Percentiles rank a stretch among this genome's conserved stretches.
These are phyloP conservation scores for Yponomeuta evonymella DNA, from an alignment of 2,888 invertebrate species.

Conservation along the genomic window DNA sequence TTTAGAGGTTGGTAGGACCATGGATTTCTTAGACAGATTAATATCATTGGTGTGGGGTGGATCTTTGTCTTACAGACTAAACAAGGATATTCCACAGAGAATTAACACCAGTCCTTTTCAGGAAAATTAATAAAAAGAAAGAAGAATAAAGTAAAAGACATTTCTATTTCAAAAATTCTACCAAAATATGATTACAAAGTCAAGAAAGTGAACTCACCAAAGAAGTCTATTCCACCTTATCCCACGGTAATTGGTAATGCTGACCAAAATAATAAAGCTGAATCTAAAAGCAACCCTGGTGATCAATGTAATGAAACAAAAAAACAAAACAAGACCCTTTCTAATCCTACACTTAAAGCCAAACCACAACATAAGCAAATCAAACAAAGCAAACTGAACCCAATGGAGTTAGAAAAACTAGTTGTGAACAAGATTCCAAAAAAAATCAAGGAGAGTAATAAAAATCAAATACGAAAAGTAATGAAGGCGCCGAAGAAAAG, in stretches of 20 bases:
- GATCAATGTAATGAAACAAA: neutral
- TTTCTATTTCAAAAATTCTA: constrained; percentile 18
- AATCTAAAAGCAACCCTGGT: neutral
- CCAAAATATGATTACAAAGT: neutral
- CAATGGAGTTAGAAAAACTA: neutral
- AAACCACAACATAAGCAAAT: neutral
- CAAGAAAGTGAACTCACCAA: constrained; percentile 12
- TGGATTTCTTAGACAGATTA: no score
- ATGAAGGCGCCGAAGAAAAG: neutral
- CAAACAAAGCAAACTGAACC: neutral
- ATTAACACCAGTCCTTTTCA: constrained; percentile 25
- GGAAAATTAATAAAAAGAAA: constrained; percentile 51
- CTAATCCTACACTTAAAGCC: neutral
- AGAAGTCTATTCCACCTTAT: neutral
- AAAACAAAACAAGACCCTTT: neutral
- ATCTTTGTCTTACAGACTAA: neutral
- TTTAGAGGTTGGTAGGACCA: no score
- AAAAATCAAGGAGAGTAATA: constrained; percentile 3
- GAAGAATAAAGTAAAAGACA: constrained; percentile 23
- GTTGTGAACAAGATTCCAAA: neutral
- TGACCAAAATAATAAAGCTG: neutral
- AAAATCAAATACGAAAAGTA: neutral
- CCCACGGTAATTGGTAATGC: neutral
- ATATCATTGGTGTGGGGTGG: no score
- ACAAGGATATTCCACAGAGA: neutral